Evolutionary conservation across 1,140 invertebrate genomes (phyloP), one percentile per base, ranked within the genome.

Genomic region (Bacillus rossius): DNA sequence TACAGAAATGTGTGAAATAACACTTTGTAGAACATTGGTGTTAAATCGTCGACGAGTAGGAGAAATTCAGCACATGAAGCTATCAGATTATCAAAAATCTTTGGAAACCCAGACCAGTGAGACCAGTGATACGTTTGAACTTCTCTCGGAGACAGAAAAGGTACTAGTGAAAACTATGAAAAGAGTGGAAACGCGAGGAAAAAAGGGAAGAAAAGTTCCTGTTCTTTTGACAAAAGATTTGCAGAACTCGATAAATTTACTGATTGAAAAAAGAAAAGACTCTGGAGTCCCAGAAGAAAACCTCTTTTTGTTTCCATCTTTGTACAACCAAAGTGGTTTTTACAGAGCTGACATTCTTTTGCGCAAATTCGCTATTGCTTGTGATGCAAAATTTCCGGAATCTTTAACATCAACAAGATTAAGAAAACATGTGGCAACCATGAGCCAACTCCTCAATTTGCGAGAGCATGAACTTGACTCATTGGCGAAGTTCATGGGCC

Each of bases 371-470:
- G 54, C 57, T n/a, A 8, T 40, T 26, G 13, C 48, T 34, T 54
- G 49, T 37, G 45, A 34, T 16, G 26, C 57, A 16, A 17, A 50
- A 8, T 20, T 63, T 48, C 49, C 61, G n/a, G 37, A 50, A 1
- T 29, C 56, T 10, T 51, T 65, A 20, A 61, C 58, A 5, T 61
- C 59, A n/a, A 65, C 53, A 26, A 53, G 57, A 47, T 53, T 65
- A 13, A 34, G 61, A 14, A 63, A 65, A 59, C 64, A 63, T 54
- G 61, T 65, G 1, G 61, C 64, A 3, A 63, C 58, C 14, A 50
- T 65, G 5, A 41, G 59, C 17, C 58, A 65, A 52, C 45, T 65
- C 20, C 14, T 65, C 34, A 61, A 59, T 50, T 37, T 65, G 1
- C 59, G 10, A 5, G 55, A 57, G 10, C 23, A 52, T 10, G 64